Evolutionary conservation across 2,797 vertebrate species (phyloP).

Genomic region (Lepilemur ruficaudatus): DNA sequence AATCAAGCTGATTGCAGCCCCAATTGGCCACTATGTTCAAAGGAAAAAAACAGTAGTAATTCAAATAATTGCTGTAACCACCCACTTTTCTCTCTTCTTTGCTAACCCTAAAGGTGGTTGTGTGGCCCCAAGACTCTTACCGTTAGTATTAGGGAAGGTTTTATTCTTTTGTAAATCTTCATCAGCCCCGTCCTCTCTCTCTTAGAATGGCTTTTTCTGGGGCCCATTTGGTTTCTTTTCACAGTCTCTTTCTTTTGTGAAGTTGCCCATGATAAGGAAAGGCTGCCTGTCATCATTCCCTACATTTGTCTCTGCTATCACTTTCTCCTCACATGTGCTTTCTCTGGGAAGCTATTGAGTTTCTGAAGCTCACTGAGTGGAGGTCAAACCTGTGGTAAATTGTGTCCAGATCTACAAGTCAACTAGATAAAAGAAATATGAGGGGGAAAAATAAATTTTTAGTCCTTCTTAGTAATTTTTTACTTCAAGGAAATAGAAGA

Average conservation of each 20-base stretch:
- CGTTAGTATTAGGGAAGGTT: background rate
- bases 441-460: background rate
- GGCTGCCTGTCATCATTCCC: background rate
- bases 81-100: background rate
- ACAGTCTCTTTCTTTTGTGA: background rate
- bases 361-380: background rate
- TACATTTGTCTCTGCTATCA: background rate
- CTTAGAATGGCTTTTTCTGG: background rate
- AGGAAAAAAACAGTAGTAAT: background rate
- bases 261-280: background rate
- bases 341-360: background rate
- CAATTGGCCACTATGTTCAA: background rate
- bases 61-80: conserved; percentile 43
- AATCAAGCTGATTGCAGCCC: conserved; percentile 46
- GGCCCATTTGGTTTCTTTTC: background rate
- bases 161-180: conserved; percentile 30
- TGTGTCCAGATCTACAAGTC: background rate
- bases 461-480: background rate
- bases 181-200: background rate
- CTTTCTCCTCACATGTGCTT: background rate
- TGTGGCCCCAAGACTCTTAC: background rate
- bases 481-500: background rate
- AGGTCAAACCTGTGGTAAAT: background rate
- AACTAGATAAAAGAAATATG: background rate
- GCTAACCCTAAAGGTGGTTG: background rate